Evolutionary conservation across 2,113 vertebrate species (phyloP).

Genomic region (Mungos mungo): DNA sequence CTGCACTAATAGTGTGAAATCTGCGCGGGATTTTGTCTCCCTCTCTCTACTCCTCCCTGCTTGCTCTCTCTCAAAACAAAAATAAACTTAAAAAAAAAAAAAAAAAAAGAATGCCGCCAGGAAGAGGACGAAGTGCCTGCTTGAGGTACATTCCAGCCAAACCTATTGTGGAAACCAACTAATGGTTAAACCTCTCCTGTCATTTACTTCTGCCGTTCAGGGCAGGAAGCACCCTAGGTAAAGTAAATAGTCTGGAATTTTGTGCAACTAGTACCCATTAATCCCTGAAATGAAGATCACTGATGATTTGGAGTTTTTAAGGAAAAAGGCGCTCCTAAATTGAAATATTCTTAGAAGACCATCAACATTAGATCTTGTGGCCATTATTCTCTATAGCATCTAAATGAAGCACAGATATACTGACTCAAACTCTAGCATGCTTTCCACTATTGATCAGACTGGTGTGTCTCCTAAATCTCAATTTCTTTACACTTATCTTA

Average conservation of each 20-base stretch:
- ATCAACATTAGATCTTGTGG: not conserved
- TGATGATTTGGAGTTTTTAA: not conserved
- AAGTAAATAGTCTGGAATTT: conserved; percentile 60
- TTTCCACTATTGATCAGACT: not conserved
- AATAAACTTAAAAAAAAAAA: too few relatives aligned
- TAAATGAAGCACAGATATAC: not conserved
- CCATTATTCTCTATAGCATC: not conserved
- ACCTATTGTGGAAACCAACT: not conserved
- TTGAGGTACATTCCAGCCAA: conserved; percentile 26
- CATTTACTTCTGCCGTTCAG: conserved; percentile 9
- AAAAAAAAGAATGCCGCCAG: not conserved
- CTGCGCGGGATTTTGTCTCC: too few relatives aligned
- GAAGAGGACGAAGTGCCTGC: not conserved
- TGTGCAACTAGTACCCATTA: not conserved
- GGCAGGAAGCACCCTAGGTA: not conserved
- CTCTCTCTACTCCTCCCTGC: too few relatives aligned
- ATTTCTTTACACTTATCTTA: not conserved
- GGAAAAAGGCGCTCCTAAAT: not conserved
- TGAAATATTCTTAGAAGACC: conserved; percentile 24
- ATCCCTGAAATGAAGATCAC: conserved; percentile 29
- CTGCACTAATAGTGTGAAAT: too few relatives aligned
- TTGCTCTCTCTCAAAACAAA: too few relatives aligned
- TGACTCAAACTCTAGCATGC: not conserved
- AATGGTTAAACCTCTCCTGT: conserved; percentile 24
- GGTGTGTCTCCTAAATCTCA: not conserved